Evolutionary conservation across 2,888 invertebrate genomes (phyloP), one percentile per base, ranked within the genome.

Genomic region (Campoplex nolae): DNA sequence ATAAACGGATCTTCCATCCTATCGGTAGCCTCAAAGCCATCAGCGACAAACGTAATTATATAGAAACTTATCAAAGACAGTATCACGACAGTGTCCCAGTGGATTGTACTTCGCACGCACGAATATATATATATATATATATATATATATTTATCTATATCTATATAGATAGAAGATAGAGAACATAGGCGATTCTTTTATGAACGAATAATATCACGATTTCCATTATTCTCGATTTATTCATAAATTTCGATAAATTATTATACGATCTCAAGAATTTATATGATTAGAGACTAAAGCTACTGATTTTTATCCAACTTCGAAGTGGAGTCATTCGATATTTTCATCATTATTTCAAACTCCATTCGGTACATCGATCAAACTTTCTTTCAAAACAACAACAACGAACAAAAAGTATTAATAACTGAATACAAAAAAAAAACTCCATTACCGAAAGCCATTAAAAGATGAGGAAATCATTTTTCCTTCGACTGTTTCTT

Each of bases 11-110:
- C 62, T 62, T 45, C 13, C 68, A 28, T 82, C 75, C 45, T 71
- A 77, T 83, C 75, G 77, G 73, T 67, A 18, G 58, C 67, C 67
- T 62, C 73, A 48, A 54, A 73, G 76, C 68, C 68, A 73, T 84
- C 87, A 65, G 84, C 80, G 84, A 89, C 87, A 90, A 90, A 90
- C 86, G 87, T 88, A 90, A 91, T 91, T 90, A 90, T 32, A 56
- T 87, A 85, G 80, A 80, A 89, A 88, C 88, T 88, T 23, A 88
- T 70, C 85, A 68, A 78, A 83, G 65, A 71, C 75, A 45, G 45
- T 67, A 28, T 45, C 28, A 18, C 78, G 65, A 38, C 13, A 32
- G 9, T 67, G 65, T 38, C 13, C 68, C 23, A 81, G 68, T 38
- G 62, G 74, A 67, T 84, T 70, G 51, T 78, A 42, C 67, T 81